These are phyloP conservation scores for Habropoda laboriosa DNA, from an alignment of 1,140 invertebrate species.

Conservation along the genomic window DNA sequence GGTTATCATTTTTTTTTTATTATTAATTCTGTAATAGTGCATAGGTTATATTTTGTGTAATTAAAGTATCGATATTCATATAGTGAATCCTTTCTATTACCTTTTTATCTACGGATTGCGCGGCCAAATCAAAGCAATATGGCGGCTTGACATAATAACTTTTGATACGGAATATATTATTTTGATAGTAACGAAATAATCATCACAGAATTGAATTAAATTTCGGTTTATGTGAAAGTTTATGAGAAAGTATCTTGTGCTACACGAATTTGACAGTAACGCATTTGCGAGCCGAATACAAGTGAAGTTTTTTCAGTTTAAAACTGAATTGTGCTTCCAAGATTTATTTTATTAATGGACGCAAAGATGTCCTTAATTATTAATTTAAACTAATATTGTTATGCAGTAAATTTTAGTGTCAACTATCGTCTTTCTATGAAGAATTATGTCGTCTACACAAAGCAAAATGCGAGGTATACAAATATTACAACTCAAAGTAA, in stretches of 20 bases:
- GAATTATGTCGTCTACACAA: conserved; percentile 58
- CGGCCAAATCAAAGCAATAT: conserved; percentile 67
- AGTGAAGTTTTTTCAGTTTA: background rate
- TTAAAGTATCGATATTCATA: conserved; percentile 14
- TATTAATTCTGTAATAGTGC: background rate
- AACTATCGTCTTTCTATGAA: conserved; percentile 13
- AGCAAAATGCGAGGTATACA: conserved; percentile 61
- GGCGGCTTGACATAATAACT: conserved; percentile 64
- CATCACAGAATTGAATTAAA: background rate
- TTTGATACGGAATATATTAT: conserved; percentile 50
- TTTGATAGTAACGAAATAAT: conserved; percentile 41
- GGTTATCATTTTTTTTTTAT: background rate
- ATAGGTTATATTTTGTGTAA: background rate
- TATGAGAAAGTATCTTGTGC: background rate
- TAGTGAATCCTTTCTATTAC: conserved; percentile 24
- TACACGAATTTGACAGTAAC: background rate
- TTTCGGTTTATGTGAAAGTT: background rate
- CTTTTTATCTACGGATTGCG: conserved; percentile 43
- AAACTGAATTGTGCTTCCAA: conserved; percentile 8
- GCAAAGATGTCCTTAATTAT: conserved; percentile 40
- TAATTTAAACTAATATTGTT: conserved; percentile 18
- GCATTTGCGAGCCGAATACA: background rate
- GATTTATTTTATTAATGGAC: conserved; percentile 48
- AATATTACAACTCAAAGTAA: conserved; percentile 35
- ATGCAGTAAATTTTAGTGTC: background rate